A percentile compares a stretch with the other conserved stretches of the same genome.
phyloP scores from a whole-genome alignment of 2,888 invertebrate species.

The Dysmachus trigonus region DNA sequence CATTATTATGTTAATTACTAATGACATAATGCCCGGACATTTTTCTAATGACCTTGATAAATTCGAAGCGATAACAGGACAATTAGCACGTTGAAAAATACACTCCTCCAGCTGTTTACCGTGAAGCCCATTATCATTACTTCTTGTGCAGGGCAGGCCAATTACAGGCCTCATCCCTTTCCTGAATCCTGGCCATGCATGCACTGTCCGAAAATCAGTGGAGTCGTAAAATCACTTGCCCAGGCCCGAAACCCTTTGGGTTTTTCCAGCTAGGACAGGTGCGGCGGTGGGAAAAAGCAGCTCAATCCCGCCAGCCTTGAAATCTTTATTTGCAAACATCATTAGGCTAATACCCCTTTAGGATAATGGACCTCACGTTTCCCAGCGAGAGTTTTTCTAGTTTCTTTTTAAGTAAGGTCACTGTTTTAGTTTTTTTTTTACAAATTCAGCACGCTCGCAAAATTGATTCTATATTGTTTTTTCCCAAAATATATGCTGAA shows the following conservation, averaged over 20 bases:
- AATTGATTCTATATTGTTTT: not conserved
- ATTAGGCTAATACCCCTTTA: slow-evolving; percentile 35
- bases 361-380: slow-evolving; percentile 11
- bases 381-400: not conserved
- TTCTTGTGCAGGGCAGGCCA: not conserved
- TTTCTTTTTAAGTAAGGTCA: too few species aligned
- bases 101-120: slow-evolving; percentile 17
- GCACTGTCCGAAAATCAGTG: not conserved
- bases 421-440: not conserved
- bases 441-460: not conserved
- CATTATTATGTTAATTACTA: slow-evolving; percentile 50
- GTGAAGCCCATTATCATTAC: slow-evolving; percentile 34
- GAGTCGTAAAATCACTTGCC: slow-evolving; percentile 18
- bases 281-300: not conserved
- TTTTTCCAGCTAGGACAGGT: not conserved
- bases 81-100: slow-evolving; percentile 48
- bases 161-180: not conserved
- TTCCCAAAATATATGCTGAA: too few species aligned
- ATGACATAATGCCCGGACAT: slow-evolving; percentile 48
- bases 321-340: slow-evolving; percentile 40
- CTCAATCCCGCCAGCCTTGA: not conserved
- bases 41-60: slow-evolving; percentile 50
- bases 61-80: slow-evolving; percentile 47
- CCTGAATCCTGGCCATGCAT: not conserved
- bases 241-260: not conserved